Base-by-base conservation (phyloP, 2,888 invertebrate genomes). In the Calliphora vomitoria region DNA sequence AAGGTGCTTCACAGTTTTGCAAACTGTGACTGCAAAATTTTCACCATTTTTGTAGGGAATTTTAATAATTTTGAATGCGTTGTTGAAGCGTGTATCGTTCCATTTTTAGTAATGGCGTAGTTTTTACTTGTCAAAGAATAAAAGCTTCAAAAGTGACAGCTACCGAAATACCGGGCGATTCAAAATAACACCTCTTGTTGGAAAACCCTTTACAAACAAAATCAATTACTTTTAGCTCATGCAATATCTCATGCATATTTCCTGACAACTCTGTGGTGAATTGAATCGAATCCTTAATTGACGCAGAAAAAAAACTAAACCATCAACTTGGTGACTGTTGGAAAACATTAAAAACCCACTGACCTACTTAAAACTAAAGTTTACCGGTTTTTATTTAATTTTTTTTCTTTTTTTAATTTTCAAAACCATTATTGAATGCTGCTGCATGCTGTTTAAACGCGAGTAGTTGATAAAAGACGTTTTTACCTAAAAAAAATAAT, bases 311-410 rank as follows among this genome's bases (percentile, higher is more conserved):
- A 53, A 18, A 53, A 38, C 5, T n/a, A n/a, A 31, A 20, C 53
- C n/a, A 41, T 25, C 68, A 18, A 15, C 35, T 35, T 10, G 4
- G 15, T 64, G 15, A 5, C 8, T 47, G 18, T 13, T 1, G 38
- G 4, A 25, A 44, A 35, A 18, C 20, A 38, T 8, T n/a, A n/a
- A 55, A 18, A 75, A 38, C 53, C 72, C 68, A 75, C 4, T 85
- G 69, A 85, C 80, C 85, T 55, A 85, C 69, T 69, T 85, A 44
- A 47, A 35, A 25, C 10, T 38, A 53, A 41, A 60, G 3, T 44
- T 60, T 85, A 85, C 85, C 75, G 75, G 85, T 85, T 81, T 85
- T 74, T 55, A 55, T 11, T 38, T 15, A n/a, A 18, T 62, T 20
- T n/a, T 1, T 41, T 15, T 58, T 38, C 6, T 11, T 47, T 20